Evolutionary conservation across 1,140 invertebrate genomes (phyloP).

Genomic region (Macrocentrus cingulum): DNA sequence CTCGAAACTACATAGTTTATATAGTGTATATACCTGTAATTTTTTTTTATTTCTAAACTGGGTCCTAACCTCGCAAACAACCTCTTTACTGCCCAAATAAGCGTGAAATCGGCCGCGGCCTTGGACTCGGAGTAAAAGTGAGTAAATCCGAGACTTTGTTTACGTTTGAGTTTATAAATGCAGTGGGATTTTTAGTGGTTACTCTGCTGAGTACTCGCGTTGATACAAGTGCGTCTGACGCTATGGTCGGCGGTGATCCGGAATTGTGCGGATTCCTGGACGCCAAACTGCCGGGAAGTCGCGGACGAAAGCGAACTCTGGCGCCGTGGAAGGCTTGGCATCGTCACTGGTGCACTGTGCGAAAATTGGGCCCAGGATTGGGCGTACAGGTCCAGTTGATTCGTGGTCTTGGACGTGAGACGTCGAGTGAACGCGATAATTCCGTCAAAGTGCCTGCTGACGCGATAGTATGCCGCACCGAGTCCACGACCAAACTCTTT

Average conservation of each 20-base stretch:
- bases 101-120: no score
- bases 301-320: background rate
- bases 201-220: no score
- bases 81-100: no score
- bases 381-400: constrained; percentile 50
- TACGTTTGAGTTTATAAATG: no score
- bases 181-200: no score
- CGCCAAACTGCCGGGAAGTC: background rate
- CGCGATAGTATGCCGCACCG: constrained; percentile 58
- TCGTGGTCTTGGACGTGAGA: constrained; percentile 32
- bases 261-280: background rate
- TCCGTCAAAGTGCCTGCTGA: constrained; percentile 51
- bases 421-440: constrained; percentile 35
- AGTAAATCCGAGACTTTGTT: no score
- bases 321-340: constrained; percentile 49
- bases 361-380: constrained; percentile 39
- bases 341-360: constrained; percentile 53
- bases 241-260: background rate
- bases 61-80: no score
- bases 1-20: no score
- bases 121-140: no score
- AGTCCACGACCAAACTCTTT: constrained; percentile 60
- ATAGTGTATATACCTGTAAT: no score
- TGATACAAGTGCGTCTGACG: background rate
- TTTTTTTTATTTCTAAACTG: no score